Evolutionary conservation across 2,888 invertebrate species (phyloP), one percentile per base, ranked within the genome.

Genomic region (Junonia oenone): DNA sequence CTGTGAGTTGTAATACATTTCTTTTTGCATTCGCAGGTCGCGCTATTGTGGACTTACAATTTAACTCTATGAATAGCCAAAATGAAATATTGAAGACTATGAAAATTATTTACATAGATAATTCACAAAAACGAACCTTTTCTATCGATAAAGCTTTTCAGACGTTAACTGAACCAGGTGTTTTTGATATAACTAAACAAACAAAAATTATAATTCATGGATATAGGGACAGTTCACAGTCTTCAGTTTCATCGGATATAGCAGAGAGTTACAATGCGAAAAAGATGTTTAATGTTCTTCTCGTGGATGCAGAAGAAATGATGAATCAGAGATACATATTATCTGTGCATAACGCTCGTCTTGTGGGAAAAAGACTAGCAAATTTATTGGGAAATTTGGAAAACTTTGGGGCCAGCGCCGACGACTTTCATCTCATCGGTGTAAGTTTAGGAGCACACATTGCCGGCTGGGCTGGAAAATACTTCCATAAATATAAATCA

Each of bases 391-490:
- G 88, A 1, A 81, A 85, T 68, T 79, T 92, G 50, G 83, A 87
- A 68, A 75, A 78, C 50, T 81, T 77, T 58, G 83, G 84, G 38
- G 83, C 91, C 0, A 79, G 83, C 38, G 79, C 91, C 35, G 82
- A 84, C 60, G 85, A 87, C 63, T 80, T 92, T 60, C 92, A 92
- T 75, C 69, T 92, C 14, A 73, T 92, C 38, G 92, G 92, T 5
- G 91, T 92, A 64, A 92, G 92, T 69, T 81, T 92, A 40, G 92
- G 92, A 11, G 92, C 92, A 1, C 92, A 92, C 59, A 86, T 91
- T 1, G 91, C 92, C 0, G 92, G 92, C 38, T 87, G 86, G 81
- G 73, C 89, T 11, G 83, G 91, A 11, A 88, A 87, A 72, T 89
- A 85, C 69, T 88, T 89, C 62, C 76, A 77, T 27, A 75, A 78